Percentiles rank a stretch among this genome's conserved stretches.
Evolutionary conservation across 1,140 invertebrate species (phyloP).

Genomic region (Wasmannia auropunctata): DNA sequence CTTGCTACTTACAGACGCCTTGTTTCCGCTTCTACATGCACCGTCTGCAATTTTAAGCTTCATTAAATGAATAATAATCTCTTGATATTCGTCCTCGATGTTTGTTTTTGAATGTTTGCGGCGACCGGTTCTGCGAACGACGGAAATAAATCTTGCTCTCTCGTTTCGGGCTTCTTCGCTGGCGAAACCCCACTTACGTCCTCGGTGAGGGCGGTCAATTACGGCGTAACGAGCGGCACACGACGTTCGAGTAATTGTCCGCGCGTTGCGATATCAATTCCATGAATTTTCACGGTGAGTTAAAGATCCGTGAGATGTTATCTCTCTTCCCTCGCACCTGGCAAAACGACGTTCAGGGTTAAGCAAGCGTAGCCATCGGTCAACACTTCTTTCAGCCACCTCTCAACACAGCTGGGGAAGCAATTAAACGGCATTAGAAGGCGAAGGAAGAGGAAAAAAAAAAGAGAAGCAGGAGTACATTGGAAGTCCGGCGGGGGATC

Average conservation of each 20-base stretch:
- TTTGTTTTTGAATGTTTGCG: background rate
- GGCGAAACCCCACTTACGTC: background rate
- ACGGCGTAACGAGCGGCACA: background rate
- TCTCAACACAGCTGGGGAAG: slow-evolving; percentile 70
- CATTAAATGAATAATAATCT: slow-evolving; percentile 13
- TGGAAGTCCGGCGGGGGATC: slow-evolving; percentile 75
- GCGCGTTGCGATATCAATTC: slow-evolving; percentile 34
- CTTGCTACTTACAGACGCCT: slow-evolving; percentile 17
- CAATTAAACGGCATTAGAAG: slow-evolving; percentile 69
- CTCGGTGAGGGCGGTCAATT: background rate
- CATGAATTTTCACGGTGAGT: slow-evolving; percentile 48
- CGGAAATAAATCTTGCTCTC: background rate
- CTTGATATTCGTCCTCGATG: background rate
- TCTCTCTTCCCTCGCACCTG: slow-evolving; percentile 62
- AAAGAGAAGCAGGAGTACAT: slow-evolving; percentile 60
- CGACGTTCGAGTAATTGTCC: slow-evolving; percentile 6
- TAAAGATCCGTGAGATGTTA: slow-evolving; percentile 57
- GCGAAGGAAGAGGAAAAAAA: slow-evolving; percentile 47
- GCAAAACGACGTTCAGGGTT: slow-evolving; percentile 70
- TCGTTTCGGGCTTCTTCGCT: background rate
- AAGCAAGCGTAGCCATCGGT: slow-evolving; percentile 64
- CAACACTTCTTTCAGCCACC: slow-evolving; percentile 61
- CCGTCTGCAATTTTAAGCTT: slow-evolving; percentile 11
- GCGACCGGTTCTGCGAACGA: background rate
- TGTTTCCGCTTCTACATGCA: background rate